phyloP scores from a whole-genome alignment of 2,113 vertebrate genomes.

The Erpornis zantholeuca region DNA sequence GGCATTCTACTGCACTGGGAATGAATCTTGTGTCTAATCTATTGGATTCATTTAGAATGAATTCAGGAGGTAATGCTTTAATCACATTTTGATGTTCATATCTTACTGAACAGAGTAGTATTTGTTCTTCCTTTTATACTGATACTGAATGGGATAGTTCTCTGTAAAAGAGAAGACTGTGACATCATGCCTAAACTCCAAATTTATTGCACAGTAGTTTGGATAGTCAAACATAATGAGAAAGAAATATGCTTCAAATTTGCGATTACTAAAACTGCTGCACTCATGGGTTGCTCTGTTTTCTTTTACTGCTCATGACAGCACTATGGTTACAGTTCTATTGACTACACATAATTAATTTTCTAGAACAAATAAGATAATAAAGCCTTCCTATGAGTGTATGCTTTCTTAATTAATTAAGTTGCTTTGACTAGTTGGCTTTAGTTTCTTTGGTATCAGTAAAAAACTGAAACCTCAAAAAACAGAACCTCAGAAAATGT shows the following conservation, averaged over 20 bases:
- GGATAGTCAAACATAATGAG: not conserved
- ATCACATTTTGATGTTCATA: not conserved
- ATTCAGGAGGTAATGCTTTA: not conserved
- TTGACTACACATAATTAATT: not conserved
- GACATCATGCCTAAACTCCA: not conserved
- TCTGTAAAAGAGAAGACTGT: not conserved
- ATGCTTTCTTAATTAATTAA: slow-evolving; percentile 1
- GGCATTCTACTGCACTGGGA: not conserved
- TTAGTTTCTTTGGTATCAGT: not conserved
- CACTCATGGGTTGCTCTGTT: not conserved
- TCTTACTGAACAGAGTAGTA: not conserved
- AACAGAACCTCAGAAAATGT: not conserved
- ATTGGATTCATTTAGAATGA: not conserved
- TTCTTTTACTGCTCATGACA: not conserved
- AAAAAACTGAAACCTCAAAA: not conserved
- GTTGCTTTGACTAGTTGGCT: not conserved
- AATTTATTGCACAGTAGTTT: not conserved
- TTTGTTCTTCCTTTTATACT: not conserved
- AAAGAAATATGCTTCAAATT: not conserved
- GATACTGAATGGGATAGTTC: not conserved
- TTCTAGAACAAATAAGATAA: not conserved
- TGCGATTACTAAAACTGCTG: not conserved
- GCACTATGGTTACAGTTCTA: not conserved
- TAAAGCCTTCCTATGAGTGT: not conserved
- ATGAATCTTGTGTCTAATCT: not conserved